These are phyloP conservation scores for Gonioctena quinquepunctata DNA, from an alignment of 1,140 invertebrate species.

Conservation along the genomic window DNA sequence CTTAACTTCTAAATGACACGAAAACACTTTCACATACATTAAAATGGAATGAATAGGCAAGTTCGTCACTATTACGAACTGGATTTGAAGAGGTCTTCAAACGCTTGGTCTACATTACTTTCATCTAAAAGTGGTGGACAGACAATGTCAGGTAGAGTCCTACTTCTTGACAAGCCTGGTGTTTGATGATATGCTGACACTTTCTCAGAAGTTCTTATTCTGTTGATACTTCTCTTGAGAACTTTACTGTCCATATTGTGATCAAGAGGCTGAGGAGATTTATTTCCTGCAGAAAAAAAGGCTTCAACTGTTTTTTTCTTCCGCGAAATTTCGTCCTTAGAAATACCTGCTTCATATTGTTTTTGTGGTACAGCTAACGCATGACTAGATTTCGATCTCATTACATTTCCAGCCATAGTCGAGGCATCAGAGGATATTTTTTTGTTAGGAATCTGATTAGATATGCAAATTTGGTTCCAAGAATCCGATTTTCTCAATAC, in stretches of 20 bases:
- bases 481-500: slow-evolving; percentile 76
- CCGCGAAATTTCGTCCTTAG: slow-evolving; percentile 69
- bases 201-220: slow-evolving; percentile 58
- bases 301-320: slow-evolving; percentile 80
- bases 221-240: slow-evolving; percentile 56
- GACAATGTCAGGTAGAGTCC: slow-evolving; percentile 71
- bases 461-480: slow-evolving; percentile 70
- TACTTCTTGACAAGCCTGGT: slow-evolving; percentile 65
- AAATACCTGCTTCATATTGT: slow-evolving; percentile 77
- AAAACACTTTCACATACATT: slow-evolving; percentile 36
- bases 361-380: slow-evolving; percentile 68
- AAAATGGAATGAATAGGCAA: slow-evolving; percentile 34
- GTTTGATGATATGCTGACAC: slow-evolving; percentile 56
- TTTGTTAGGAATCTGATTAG: slow-evolving; percentile 43
- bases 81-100: slow-evolving; percentile 71
- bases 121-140: slow-evolving; percentile 69
- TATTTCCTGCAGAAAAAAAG: slow-evolving; percentile 64
- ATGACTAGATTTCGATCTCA: slow-evolving; percentile 74
- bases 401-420: slow-evolving; percentile 54
- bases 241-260: slow-evolving; percentile 29
- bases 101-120: slow-evolving; percentile 74
- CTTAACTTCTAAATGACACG: slow-evolving; percentile 32
- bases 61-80: slow-evolving; percentile 32
- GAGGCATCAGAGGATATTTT: slow-evolving; percentile 43
- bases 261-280: slow-evolving; percentile 26